Evolutionary conservation across 2,797 vertebrate genomes (phyloP).

Genomic region (Staurois parvus): DNA sequence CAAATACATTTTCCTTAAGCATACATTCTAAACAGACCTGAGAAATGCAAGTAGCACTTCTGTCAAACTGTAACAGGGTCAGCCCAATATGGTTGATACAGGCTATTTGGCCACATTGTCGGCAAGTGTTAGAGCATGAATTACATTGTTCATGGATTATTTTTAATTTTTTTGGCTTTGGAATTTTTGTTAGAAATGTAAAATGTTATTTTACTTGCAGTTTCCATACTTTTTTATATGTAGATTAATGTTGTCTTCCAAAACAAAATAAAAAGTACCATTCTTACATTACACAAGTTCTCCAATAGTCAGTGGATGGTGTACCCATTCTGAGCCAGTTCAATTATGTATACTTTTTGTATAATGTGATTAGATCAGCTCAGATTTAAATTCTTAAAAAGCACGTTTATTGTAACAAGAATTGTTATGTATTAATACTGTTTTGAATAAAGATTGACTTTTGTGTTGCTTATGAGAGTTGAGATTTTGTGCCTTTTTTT

Average conservation of each 20-base stretch:
- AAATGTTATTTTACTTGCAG: conserved; percentile 66
- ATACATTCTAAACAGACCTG: neutral
- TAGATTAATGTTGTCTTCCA: conserved; percentile 82
- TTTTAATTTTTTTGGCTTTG: neutral
- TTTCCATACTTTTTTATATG: conserved; percentile 79
- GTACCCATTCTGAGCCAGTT: conserved; percentile 80
- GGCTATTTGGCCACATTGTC: neutral
- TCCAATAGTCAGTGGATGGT: conserved; percentile 73
- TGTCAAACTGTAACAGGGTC: neutral
- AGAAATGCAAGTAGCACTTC: neutral
- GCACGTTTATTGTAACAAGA: conserved; percentile 85
- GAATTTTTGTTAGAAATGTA: neutral
- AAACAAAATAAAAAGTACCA: conserved; percentile 72
- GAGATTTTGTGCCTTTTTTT: neutral
- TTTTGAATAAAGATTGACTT: conserved; percentile 88
- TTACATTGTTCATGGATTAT: neutral
- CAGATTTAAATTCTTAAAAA: conserved; percentile 82
- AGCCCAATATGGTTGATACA: neutral
- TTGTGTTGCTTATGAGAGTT: conserved; percentile 76
- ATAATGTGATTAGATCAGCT: conserved; percentile 83
- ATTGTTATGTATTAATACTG: conserved; percentile 87
- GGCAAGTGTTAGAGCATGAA: conserved; percentile 3
- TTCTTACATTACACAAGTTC: conserved; percentile 71
- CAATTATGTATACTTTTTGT: conserved; percentile 80
- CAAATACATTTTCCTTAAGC: neutral